Evolutionary conservation across 1,140 invertebrate genomes (phyloP), one percentile per base, ranked within the genome.

Genomic region (Neomicropteryx cornuta): DNA sequence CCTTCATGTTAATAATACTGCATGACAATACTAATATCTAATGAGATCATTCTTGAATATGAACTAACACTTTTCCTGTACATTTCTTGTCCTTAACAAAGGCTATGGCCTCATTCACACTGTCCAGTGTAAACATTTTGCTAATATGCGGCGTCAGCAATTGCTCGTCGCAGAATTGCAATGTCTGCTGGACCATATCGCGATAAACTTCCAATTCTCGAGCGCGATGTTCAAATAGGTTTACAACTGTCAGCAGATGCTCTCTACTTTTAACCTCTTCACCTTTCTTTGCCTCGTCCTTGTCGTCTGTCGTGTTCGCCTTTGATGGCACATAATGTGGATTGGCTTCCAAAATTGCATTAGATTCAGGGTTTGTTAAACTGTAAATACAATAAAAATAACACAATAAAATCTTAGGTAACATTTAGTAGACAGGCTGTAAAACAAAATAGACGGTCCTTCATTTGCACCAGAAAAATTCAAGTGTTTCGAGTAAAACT

Each of bases 11-110:
- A n/a, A n/a, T n/a, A n/a, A n/a, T n/a, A n/a, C n/a, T n/a, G n/a
- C n/a, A n/a, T n/a, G n/a, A n/a, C n/a, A n/a, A n/a, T n/a, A n/a
- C n/a, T n/a, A n/a, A n/a, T n/a, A n/a, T n/a, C n/a, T n/a, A n/a
- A n/a, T n/a, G n/a, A n/a, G n/a, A n/a, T n/a, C n/a, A n/a, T n/a
- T n/a, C n/a, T n/a, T 44, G 27, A 27, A 60, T 45, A 41, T 56
- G 42, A 36, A 73, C 53, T 18, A 73, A 47, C 27, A 71, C 58
- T 58, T 73, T 73, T 29, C 70, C 69, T 16, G 65, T 66, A 37
- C 65, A 64, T 47, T 63, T 66, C 38, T 62, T 59, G 18, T 66
- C 58, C 34, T 58, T 53, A 28, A 71, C 57, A 49, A 55, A 64
- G 36, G 63, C 49, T 10, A 73, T 53, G 13, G 70, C 71, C 19